Evolutionary conservation across 1,140 invertebrate genomes (phyloP).

Genomic region (Lepeophtheirus salmonis): DNA sequence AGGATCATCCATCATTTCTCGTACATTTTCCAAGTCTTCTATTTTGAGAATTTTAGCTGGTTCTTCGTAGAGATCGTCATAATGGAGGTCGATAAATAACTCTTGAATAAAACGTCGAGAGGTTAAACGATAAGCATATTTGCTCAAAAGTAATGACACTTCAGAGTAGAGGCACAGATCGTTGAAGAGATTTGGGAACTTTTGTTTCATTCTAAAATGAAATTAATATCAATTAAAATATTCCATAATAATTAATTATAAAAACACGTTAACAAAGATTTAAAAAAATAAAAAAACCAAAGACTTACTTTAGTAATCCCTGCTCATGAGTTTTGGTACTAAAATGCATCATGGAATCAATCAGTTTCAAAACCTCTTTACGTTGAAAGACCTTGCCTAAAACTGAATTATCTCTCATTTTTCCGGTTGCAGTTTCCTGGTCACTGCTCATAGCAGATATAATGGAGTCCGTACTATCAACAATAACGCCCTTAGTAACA

Average conservation of each 20-base stretch:
- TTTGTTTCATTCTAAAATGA: conserved; percentile 53
- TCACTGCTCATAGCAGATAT: neutral
- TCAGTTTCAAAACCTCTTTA: conserved; percentile 32
- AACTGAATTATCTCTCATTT: conserved; percentile 4
- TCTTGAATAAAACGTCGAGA: conserved; percentile 78
- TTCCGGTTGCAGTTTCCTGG: neutral
- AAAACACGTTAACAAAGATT: too few species aligned
- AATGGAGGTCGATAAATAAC: conserved; percentile 68
- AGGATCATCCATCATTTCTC: too few species aligned
- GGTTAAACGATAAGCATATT: conserved; percentile 56
- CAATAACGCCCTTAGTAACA: neutral
- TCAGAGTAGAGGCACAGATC: conserved; percentile 85
- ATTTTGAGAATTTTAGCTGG: conserved; percentile 3
- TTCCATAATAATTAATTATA: too few species aligned
- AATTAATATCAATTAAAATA: neutral
- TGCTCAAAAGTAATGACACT: conserved; percentile 53
- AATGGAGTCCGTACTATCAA: neutral
- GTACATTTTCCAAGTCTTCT: too few species aligned
- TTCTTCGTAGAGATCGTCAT: conserved; percentile 32
- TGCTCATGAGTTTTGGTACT: conserved; percentile 34
- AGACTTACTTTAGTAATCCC: conserved; percentile 32
- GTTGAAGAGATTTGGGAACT: conserved; percentile 46
- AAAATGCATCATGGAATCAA: conserved; percentile 30
- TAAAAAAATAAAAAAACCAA: conserved; percentile 14
- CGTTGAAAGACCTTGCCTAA: conserved; percentile 25